Evolutionary conservation across 2,888 invertebrate species (phyloP), one percentile per base, ranked within the genome.

Genomic region (Polyommatus icarus): DNA sequence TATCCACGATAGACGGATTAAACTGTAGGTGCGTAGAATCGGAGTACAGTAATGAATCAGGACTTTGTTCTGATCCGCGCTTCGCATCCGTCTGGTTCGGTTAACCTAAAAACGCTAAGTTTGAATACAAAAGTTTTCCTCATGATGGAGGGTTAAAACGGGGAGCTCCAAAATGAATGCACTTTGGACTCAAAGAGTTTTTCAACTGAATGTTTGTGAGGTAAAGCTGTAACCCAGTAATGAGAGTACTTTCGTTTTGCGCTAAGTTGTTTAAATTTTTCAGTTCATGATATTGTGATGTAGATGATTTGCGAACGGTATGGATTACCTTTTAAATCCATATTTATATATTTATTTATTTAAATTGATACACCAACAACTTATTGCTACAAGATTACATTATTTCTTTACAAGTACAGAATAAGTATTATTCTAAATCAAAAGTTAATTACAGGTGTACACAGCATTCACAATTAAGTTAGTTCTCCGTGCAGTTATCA

Each of bases 121-220:
- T 73, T 73, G 50, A 73, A 73, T 73, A 73, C 73, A 73, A 73
- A 73, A 73, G 73, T 46, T 24, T 73, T 73, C 73, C 73, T 73
- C 73, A 24, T 46, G 73, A 73, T 73, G 50, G 40, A 46, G 73
- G 73, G 50, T 50, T 73, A 73, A 73, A 73, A 73, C 46, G 73
- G 24, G 73, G 46, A 73, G 72, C 46, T 73, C 46, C 73, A 50
- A 73, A 73, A 73, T 73, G 73, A 73, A 73, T 73, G 50, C 73
- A 73, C 73, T 73, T 73, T 73, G 73, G 73, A 29, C 73, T 73
- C 73, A 73, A 73, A 73, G 50, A 72, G 50, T 73, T 73, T 73
- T 73, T 73, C 73, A 20, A 15, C 73, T 73, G 24, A 46, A 73
- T 73, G 73, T 73, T 50, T 73, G 73, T 73, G 36, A 50, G 46